Conservation (phyloP, 2,888 invertebrate species). For the Scaptomyza reducta region DNA sequence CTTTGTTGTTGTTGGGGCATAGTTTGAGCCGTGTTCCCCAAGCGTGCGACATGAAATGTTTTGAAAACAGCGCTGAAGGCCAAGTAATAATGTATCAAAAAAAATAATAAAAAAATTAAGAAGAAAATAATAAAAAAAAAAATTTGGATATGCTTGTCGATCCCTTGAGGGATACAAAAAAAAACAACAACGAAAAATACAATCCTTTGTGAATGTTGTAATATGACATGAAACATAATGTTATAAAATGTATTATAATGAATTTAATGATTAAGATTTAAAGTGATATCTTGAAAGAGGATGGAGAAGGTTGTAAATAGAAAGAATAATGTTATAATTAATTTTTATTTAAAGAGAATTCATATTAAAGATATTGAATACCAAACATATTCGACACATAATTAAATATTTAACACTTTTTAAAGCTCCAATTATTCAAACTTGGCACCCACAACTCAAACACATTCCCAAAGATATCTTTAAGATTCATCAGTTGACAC, state of each 20-base stretch:
- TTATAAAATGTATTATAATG: not conserved
- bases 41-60: constrained; percentile 63
- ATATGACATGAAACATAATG: constrained; percentile 4
- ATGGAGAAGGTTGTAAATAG: too few relatives aligned
- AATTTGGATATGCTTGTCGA: constrained; percentile 31
- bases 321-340: too few relatives aligned
- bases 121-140: constrained; percentile 14
- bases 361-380: too few relatives aligned
- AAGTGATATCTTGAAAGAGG: not conserved
- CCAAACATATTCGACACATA: too few relatives aligned
- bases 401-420: too few relatives aligned
- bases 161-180: constrained; percentile 20
- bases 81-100: constrained; percentile 31
- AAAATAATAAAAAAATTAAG: not conserved
- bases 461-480: too few relatives aligned
- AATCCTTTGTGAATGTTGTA: constrained; percentile 23
- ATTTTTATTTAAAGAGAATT: too few relatives aligned
- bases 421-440: too few relatives aligned
- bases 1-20: constrained; percentile 30
- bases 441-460: too few relatives aligned
- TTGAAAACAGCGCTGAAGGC: constrained; percentile 53
- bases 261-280: not conserved
- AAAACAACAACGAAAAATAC: constrained; percentile 5
- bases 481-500: too few relatives aligned
- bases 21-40: constrained; percentile 53